Percentiles rank a stretch among this genome's conserved stretches.
Conservation (phyloP, 2,888 invertebrate species). For the Euphydryas editha region DNA sequence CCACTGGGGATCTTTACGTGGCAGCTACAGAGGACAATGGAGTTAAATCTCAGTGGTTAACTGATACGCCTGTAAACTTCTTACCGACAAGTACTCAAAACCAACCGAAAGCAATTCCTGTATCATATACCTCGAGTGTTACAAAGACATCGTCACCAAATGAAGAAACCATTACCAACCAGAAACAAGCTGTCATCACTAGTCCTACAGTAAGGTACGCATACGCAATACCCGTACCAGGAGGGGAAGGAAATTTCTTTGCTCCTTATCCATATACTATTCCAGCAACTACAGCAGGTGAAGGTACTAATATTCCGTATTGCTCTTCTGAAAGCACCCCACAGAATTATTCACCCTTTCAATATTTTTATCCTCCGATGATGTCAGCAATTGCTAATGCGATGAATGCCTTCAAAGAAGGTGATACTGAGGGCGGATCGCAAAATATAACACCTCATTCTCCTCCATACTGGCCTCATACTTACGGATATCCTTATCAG, state of each 20-base stretch:
- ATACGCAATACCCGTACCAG: constrained; percentile 57
- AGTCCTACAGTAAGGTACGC: constrained; percentile 62
- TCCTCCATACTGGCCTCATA: constrained; percentile 59
- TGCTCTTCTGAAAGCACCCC: constrained; percentile 46
- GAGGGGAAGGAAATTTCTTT: constrained; percentile 49
- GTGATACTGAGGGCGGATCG: constrained; percentile 53
- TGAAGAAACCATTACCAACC: constrained; percentile 54
- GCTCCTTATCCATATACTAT: constrained; percentile 58
- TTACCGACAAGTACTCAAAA: constrained; percentile 54
- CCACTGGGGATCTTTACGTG: constrained; percentile 75
- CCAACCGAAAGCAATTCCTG: constrained; percentile 46
- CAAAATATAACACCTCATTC: constrained; percentile 49
- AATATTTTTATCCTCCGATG: constrained; percentile 71
- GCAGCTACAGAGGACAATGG: constrained; percentile 75
- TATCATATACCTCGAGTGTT: constrained; percentile 49
- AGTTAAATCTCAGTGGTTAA: constrained; percentile 69
- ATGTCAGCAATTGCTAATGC: constrained; percentile 67
- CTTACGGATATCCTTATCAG: constrained; percentile 66
- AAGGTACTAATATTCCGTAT: constrained; percentile 47
- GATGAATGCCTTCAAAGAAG: constrained; percentile 62
- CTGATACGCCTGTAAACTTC: constrained; percentile 70
- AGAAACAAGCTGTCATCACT: constrained; percentile 62
- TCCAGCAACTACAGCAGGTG: constrained; percentile 48
- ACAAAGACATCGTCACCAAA: constrained; percentile 48
- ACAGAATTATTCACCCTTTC: constrained; percentile 62